Base-by-base conservation (phyloP, 2,113 vertebrate species). In the Holacanthus passer region DNA sequence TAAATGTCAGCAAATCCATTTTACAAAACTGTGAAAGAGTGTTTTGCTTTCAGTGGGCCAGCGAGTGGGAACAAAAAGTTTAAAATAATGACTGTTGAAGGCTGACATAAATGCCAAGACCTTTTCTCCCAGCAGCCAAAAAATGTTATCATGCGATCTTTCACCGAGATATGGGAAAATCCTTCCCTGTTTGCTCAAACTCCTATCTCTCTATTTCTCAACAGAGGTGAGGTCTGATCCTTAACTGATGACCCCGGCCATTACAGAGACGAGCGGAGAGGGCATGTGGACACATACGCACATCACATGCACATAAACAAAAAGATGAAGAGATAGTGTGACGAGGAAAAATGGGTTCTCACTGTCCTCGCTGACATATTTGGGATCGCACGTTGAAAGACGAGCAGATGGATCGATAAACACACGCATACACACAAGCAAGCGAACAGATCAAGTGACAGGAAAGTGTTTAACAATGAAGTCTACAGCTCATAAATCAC, bases 171-270 rank as follows among this genome's bases (percentile, higher is more conserved):
- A 89, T 13, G 73, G 71, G 74, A 81, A 91, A 88, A 87, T 82
- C 71, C 71, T 77, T 82, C 66, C 37, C 63, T 75, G 71, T 89
- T 84, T 89, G 86, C 58, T 69, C 37, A 85, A 81, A 82, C 77
- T 76, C 70, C 81, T 87, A 88, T 89, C 83, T 87, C 24, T 74
- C 31, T 73, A 63, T 90, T 90, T 90, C 90, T 77, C 84, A 92
- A 90, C 41, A 87, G 82, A 89, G 88, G 89, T 87, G 87, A 91
- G 37, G 79, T 68, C 62, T 65, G 79, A 87, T 88, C 79, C 74
- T 90, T 83, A 89, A 91, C 89, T 90, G 91, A 87, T 93, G 85
- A 94, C 91, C 90, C 82, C 45, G 39, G 69, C 77, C 65, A 73
- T 87, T 82, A 79, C 59, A n/a, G 59, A 84, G 84, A 83, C 5